phyloP scores from a whole-genome alignment of 2,797 vertebrate genomes.

The Peromyscus nudipes region DNA sequence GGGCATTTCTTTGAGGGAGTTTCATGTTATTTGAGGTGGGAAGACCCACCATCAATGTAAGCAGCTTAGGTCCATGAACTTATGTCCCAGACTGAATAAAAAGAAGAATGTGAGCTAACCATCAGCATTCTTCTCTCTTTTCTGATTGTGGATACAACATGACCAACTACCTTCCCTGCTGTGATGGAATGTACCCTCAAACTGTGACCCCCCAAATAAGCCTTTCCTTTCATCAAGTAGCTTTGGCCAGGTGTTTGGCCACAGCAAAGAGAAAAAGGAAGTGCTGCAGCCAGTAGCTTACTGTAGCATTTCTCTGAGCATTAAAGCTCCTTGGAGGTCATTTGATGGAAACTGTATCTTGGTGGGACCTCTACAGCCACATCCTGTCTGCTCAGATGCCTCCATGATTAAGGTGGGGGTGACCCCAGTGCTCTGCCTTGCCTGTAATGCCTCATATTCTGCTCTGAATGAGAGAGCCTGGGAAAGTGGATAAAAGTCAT shows the following conservation, averaged over 20 bases:
- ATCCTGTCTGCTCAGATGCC: not conserved
- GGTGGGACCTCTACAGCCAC: accelerated
- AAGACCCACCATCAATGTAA: not conserved
- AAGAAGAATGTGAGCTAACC: not conserved
- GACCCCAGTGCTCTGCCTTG: not conserved
- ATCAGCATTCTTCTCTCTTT: not conserved
- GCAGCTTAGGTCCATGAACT: not conserved
- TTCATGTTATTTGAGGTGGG: not conserved
- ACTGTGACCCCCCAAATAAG: not conserved
- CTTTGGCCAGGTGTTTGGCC: not conserved
- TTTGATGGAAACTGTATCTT: not conserved
- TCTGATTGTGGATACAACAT: not conserved
- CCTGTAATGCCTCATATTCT: not conserved
- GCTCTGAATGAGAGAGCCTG: no score
- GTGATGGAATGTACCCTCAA: not conserved
- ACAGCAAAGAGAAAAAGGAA: no score
- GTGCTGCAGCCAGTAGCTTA: not conserved
- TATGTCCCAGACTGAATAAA: not conserved
- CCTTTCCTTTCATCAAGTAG: not conserved
- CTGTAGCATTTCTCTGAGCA: not conserved
- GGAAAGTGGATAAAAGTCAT: no score
- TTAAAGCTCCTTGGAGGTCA: not conserved
- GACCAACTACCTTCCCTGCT: not conserved
- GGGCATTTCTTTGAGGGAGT: not conserved
- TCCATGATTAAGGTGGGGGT: not conserved